Evolutionary conservation across 2,113 vertebrate species (phyloP).

Genomic region (Chaetops frenatus): DNA sequence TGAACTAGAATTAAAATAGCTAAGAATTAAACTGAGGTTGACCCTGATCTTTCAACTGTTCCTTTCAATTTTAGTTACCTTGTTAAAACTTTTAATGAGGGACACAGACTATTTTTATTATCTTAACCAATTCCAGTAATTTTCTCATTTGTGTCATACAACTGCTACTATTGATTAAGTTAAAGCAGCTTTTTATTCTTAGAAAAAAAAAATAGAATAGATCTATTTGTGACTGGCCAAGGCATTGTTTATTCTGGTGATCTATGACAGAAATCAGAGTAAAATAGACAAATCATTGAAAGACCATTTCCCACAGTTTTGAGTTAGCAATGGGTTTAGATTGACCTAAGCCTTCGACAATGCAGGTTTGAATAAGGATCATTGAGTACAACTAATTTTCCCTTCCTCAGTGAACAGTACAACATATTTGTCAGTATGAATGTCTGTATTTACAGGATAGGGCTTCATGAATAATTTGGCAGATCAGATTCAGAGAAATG

Average conservation of each 20-base stretch:
- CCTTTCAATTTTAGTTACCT: slow-evolving; percentile 38
- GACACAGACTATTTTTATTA: slow-evolving; percentile 39
- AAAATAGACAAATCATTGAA: background rate
- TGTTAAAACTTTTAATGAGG: background rate
- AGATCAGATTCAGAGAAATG: background rate
- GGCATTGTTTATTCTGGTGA: background rate
- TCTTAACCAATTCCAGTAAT: slow-evolving; percentile 1
- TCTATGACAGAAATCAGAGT: background rate
- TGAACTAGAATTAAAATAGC: slow-evolving; percentile 1
- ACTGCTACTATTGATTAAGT: slow-evolving; percentile 29
- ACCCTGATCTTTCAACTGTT: slow-evolving; percentile 32
- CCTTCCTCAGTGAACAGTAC: background rate
- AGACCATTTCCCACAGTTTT: background rate
- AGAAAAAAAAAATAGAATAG: background rate
- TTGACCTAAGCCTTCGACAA: background rate
- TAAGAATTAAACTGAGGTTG: slow-evolving; percentile 55
- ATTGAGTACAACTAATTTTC: background rate
- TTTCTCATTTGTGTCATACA: background rate
- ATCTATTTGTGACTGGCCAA: background rate
- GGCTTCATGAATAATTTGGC: background rate
- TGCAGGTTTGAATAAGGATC: background rate
- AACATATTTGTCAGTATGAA: background rate
- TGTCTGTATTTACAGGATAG: background rate
- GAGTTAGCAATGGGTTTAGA: background rate
- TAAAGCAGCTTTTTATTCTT: slow-evolving; percentile 2